Evolutionary conservation across 2,113 vertebrate genomes (phyloP).

Genomic region (Malurus melanocephalus): DNA sequence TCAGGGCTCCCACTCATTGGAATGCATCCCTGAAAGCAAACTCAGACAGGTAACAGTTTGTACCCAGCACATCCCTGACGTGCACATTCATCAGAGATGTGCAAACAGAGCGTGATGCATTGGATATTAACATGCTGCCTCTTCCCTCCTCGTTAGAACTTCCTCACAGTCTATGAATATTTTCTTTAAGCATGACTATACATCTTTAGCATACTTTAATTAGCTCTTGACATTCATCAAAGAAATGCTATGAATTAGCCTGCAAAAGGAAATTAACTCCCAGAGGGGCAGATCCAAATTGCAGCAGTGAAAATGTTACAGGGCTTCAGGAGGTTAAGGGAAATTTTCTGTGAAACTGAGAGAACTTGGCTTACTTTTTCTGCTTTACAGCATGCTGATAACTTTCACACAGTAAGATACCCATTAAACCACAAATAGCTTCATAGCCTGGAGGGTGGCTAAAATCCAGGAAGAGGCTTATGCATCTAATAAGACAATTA

Average conservation of each 20-base stretch:
- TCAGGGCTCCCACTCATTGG: neutral
- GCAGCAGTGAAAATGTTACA: neutral
- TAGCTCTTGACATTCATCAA: neutral
- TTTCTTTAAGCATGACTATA: neutral
- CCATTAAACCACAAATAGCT: neutral
- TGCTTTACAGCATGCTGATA: neutral
- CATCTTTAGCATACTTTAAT: neutral
- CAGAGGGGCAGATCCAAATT: rapidly evolving
- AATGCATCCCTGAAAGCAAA: neutral
- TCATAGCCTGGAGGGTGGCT: neutral
- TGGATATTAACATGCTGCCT: neutral
- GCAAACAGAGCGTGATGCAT: neutral
- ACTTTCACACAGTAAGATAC: neutral
- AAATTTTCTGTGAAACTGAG: neutral
- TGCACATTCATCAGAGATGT: neutral
- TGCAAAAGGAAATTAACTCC: neutral
- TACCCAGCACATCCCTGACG: neutral
- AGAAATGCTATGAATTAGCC: neutral
- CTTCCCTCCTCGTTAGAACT: rapidly evolving
- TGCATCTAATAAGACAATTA: neutral
- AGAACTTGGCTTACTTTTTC: neutral
- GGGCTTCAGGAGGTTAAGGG: neutral
- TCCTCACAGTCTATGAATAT: neutral
- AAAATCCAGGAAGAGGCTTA: neutral
- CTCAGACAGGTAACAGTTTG: neutral